These are phyloP conservation scores for Dichetophora obliterata DNA, from an alignment of 2,888 invertebrate genomes.

Conservation along the genomic window DNA sequence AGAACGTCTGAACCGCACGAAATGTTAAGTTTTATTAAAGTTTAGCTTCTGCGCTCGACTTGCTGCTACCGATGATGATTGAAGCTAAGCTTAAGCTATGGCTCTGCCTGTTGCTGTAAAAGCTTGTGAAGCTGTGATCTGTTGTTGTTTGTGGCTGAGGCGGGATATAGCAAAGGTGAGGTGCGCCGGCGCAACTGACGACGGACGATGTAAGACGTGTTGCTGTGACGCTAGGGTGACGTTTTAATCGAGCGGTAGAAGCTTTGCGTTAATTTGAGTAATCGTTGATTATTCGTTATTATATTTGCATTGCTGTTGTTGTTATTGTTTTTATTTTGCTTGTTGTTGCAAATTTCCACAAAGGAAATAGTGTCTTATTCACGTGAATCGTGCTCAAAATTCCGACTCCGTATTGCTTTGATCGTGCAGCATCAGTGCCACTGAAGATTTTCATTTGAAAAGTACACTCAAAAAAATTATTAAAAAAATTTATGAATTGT, in stretches of 20 bases:
- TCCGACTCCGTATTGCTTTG: neutral
- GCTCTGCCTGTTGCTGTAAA: neutral
- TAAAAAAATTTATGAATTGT: too few relatives aligned
- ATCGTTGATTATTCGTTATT: conserved; percentile 32
- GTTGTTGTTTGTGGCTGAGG: neutral
- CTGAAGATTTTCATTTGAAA: neutral
- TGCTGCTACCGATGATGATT: conserved; percentile 7
- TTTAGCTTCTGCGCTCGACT: conserved; percentile 49
- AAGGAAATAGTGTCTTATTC: neutral
- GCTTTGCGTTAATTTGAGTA: conserved; percentile 18
- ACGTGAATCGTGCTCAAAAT: conserved; percentile 24
- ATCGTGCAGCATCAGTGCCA: conserved; percentile 21
- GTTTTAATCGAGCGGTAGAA: conserved; percentile 15
- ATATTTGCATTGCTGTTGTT: conserved; percentile 17
- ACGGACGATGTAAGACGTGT: neutral
- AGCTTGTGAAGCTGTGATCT: neutral
- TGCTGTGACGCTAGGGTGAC: conserved; percentile 22
- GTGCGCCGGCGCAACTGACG: neutral
- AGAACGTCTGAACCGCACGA: conserved; percentile 62
- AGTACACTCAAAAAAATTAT: neutral
- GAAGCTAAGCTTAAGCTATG: neutral
- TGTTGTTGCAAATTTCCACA: conserved; percentile 12
- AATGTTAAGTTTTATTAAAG: conserved; percentile 65
- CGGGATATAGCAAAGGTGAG: neutral
- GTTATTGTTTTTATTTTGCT: conserved; percentile 19